Evolutionary conservation across 2,113 vertebrate species (phyloP), one percentile per base, ranked within the genome.

Genomic region (Vulpes vulpes): DNA sequence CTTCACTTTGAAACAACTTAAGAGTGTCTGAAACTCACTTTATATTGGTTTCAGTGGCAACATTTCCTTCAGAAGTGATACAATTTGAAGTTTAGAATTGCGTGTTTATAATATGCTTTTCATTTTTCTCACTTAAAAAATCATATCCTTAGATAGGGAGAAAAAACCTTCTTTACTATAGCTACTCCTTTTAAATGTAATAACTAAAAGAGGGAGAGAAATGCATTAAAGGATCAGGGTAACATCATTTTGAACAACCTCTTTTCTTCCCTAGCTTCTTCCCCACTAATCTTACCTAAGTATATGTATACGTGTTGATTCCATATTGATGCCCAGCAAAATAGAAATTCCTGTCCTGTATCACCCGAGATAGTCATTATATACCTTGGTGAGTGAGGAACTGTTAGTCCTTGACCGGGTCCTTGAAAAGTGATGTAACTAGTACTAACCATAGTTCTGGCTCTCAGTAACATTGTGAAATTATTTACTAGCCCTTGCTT

Each of bases 31-130:
- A 89, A 91, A 87, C 30, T 86, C 59, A 73, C 32, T 79, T 90
- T 74, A 91, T 92, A n/a, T 89, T 96, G 78, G 88, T 95, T 91
- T 90, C 55, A 92, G 23, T 38, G 32, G 27, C 55, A 51, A 57
- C 60, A 67, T 91, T 97, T 96, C 30, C 64, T 96, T 96, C 35
- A 60, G 32, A 95, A 92, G 64, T 94, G 91, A 43, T 81, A 65
- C 11, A 51, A 30, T 92, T 86, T 86, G 49, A 90, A 92, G 53
- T 78, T 80, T 65, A 67, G 38, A 91, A 71, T 62, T 84, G 16
- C 78, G 22, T 78, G n/a, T 91, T 96, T 83, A 2, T 91, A 95
- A 78, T 35, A 23, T 87, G 78, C 10, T 91, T 96, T 93, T 57
- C 25, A 73, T 78, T 94, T 81, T 89, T 82, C 5, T 91, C 59